These are phyloP conservation scores for Gadus chalcogrammus DNA, from an alignment of 2,113 vertebrate species.

Conservation along the genomic window DNA sequence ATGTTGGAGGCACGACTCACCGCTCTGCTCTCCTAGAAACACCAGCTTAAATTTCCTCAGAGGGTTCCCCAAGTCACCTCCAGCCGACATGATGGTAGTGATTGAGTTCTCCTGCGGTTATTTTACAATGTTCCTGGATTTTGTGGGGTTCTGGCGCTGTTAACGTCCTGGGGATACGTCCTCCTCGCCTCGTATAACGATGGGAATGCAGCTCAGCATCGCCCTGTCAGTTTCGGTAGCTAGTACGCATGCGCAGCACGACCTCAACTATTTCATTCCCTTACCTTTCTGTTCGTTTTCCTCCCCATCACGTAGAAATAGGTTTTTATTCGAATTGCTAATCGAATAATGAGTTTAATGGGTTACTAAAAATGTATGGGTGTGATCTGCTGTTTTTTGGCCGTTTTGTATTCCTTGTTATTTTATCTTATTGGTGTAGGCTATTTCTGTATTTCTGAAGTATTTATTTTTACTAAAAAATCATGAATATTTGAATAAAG, in stretches of 20 bases:
- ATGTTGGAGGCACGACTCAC: constrained; percentile 71
- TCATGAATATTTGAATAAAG: too few species aligned
- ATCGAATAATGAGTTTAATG: neutral
- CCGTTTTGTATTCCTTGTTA: neutral
- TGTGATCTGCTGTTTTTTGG: neutral
- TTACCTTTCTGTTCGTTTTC: constrained; percentile 38
- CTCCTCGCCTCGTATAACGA: constrained; percentile 65
- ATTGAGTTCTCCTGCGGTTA: constrained; percentile 44
- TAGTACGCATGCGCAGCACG: constrained; percentile 70
- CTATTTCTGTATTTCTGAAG: too few species aligned
- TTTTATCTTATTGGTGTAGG: too few species aligned
- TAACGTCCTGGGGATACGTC: constrained; percentile 54
- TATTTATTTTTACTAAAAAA: too few species aligned
- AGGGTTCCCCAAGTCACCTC: constrained; percentile 91
- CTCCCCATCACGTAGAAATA: neutral
- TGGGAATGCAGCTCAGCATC: constrained; percentile 74
- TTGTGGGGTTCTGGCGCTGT: constrained; percentile 46
- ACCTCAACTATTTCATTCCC: constrained; percentile 64
- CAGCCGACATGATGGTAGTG: constrained; percentile 81
- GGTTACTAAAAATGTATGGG: constrained; percentile 21
- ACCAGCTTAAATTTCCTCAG: constrained; percentile 96
- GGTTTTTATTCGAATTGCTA: neutral
- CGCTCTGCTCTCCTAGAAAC: constrained; percentile 93
- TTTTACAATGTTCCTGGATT: constrained; percentile 41
- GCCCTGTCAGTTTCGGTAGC: constrained; percentile 58